Evolutionary conservation across 2,113 vertebrate species (phyloP).

Genomic region (Pagrus major): DNA sequence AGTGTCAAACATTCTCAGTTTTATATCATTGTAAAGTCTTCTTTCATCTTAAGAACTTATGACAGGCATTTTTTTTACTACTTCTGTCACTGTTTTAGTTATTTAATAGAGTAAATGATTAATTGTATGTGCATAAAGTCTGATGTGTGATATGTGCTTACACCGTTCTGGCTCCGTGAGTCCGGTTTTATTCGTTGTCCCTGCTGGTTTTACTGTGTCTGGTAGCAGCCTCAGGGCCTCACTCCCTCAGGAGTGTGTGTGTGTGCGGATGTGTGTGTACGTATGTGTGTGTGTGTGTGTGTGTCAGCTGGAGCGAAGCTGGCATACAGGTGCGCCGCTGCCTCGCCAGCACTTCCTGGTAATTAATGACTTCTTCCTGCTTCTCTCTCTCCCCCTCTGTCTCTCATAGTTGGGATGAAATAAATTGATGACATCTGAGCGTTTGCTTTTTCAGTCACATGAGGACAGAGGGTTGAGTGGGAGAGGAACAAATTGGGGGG

Average conservation of each 20-base stretch:
- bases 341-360: slow-evolving; percentile 83
- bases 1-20: neutral
- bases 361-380: slow-evolving; percentile 83
- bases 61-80: neutral
- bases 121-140: neutral
- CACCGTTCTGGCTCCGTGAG: neutral
- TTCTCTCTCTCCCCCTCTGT: slow-evolving; percentile 31
- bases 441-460: slow-evolving; percentile 60
- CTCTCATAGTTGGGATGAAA: slow-evolving; percentile 42
- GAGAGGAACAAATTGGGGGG: slow-evolving; percentile 24
- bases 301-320: slow-evolving; percentile 73
- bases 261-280: slow-evolving; percentile 1
- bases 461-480: slow-evolving; percentile 49
- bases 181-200: slow-evolving; percentile 28
- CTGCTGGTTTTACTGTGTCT: slow-evolving; percentile 45
- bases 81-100: neutral
- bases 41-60: neutral
- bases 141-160: neutral
- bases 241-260: slow-evolving; percentile 53
- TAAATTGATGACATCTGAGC: slow-evolving; percentile 73
- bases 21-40: neutral
- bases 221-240: slow-evolving; percentile 41
- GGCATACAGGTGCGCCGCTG: slow-evolving; percentile 80
- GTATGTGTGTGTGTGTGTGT: slow-evolving; percentile 27
- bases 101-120: neutral